Percentiles rank a stretch among this genome's conserved stretches.
These are phyloP conservation scores for Agrochola lychnidis DNA, from an alignment of 2,888 invertebrate genomes.

Conservation along the genomic window DNA sequence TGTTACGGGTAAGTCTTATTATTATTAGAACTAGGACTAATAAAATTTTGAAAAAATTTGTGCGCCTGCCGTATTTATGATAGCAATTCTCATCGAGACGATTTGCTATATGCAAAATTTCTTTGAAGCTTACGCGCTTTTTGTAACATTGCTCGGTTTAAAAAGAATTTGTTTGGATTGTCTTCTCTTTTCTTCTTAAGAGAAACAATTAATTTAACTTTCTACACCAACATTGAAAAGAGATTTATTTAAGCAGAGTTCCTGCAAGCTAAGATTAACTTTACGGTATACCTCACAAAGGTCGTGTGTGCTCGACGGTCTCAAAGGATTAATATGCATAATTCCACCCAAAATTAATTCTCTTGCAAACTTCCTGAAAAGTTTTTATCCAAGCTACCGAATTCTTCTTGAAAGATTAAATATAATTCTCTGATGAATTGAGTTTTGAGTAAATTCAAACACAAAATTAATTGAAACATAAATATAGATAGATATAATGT, in stretches of 20 bases:
- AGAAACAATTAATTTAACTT: not conserved
- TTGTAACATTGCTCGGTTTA: not conserved
- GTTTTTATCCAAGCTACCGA: slow-evolving; percentile 16
- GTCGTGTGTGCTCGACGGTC: slow-evolving; percentile 14
- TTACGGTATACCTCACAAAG: slow-evolving; percentile 17
- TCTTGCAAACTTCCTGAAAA: slow-evolving; percentile 12
- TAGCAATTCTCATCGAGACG: slow-evolving; percentile 19
- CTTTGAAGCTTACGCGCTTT: not conserved
- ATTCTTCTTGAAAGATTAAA: not conserved
- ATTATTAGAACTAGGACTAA: too few relatives aligned
- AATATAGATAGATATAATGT: too few relatives aligned
- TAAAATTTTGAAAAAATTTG: too few relatives aligned
- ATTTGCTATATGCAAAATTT: not conserved
- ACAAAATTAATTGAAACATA: not conserved
- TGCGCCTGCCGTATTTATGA: slow-evolving; percentile 23
- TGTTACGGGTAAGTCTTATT: not conserved
- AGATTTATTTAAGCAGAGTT: not conserved
- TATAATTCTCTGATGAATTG: not conserved
- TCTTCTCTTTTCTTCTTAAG: not conserved
- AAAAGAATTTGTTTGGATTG: not conserved
- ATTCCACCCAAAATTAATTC: slow-evolving; percentile 29
- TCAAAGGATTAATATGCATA: slow-evolving; percentile 34
- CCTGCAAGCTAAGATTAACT: slow-evolving; percentile 13
- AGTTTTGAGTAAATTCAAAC: not conserved
- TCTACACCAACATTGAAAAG: not conserved